These are phyloP conservation scores for Danio albolineatus DNA, from an alignment of 2,797 vertebrate species.

Conservation along the genomic window DNA sequence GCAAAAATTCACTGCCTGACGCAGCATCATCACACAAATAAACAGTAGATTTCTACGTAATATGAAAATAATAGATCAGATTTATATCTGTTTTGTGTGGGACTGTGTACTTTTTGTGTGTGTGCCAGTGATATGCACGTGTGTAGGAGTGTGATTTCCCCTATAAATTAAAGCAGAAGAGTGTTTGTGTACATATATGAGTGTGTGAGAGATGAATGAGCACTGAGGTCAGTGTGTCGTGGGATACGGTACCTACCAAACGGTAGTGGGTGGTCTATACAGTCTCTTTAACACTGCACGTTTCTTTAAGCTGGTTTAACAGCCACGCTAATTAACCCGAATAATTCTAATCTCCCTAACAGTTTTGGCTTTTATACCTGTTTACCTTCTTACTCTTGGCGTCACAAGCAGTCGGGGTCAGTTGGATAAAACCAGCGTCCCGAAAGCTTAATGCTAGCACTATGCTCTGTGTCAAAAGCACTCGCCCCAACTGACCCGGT, in stretches of 20 bases:
- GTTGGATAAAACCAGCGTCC: conserved; percentile 19
- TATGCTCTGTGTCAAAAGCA: conserved; percentile 15
- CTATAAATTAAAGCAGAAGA: conserved; percentile 19
- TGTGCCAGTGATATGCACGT: neutral
- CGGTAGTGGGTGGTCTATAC: conserved; percentile 54
- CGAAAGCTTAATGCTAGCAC: conserved; percentile 24
- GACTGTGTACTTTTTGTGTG: neutral
- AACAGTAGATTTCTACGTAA: neutral
- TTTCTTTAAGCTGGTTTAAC: conserved; percentile 19
- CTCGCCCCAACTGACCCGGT: conserved; percentile 12
- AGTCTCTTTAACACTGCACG: conserved; percentile 16
- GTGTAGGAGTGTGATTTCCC: neutral
- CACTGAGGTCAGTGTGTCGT: conserved; percentile 54
- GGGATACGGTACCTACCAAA: conserved; percentile 43
- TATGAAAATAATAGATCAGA: conserved; percentile 6
- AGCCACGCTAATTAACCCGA: conserved; percentile 34
- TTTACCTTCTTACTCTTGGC: conserved; percentile 30
- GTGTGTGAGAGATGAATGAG: conserved; percentile 46
- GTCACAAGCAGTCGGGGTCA: conserved; percentile 15
- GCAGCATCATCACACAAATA: neutral
- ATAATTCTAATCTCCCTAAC: conserved; percentile 47
- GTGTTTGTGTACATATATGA: conserved; percentile 25
- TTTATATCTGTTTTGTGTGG: neutral
- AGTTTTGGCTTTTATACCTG: conserved; percentile 20
- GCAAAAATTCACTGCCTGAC: neutral